Base-by-base conservation (phyloP, 2,113 vertebrate species). In the Mus pahari region DNA sequence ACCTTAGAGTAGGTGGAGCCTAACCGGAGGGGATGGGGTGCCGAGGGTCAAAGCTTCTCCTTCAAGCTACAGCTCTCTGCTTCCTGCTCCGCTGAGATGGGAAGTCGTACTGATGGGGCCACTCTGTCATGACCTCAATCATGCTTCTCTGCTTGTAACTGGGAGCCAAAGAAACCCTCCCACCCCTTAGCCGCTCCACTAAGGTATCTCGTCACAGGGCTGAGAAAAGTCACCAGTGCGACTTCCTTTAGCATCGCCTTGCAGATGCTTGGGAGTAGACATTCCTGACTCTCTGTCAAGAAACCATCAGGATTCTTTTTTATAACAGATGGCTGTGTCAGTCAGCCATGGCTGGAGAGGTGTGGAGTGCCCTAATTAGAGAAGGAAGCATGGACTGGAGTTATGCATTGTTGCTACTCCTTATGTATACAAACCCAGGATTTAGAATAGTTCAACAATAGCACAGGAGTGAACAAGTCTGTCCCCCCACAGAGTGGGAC, bases 381-480 rank as follows among this genome's bases (percentile, higher is more conserved):
- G n/a, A 86, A 42, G 19, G 48, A 50, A 58, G 26, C 0, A 0
- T 8, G 62, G 19, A 36, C 31, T 6, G 4, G 31, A 68, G 36
- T 7, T 33, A n/a, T 0, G 0, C 19, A 0, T 24, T 19, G 19
- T 64, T 31, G 39, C 48, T 45, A 28, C 19, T 10, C 42, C 42
- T 28, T 55, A 7, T 12, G 22, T 50, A 5, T 20, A 64, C 22
- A 78, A 66, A 87, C 74, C 78, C 50, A 1, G 70, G n/a, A 73
- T 42, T 50, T 14, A 17, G 50, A 50, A 24, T 1, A 7, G 14
- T 36, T 6, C 28, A 48, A 20, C 71, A 36, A 75, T 33, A 33
- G 5, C 11, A 11, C 14, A 39, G 24, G 31, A 8, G 14, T 20
- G 1, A 64, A 14, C 20, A 7, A n/a, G 20, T 2, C 60, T 55